Evolutionary conservation across 2,113 vertebrate genomes (phyloP).

Genomic region (Drymodes brunneopygia): DNA sequence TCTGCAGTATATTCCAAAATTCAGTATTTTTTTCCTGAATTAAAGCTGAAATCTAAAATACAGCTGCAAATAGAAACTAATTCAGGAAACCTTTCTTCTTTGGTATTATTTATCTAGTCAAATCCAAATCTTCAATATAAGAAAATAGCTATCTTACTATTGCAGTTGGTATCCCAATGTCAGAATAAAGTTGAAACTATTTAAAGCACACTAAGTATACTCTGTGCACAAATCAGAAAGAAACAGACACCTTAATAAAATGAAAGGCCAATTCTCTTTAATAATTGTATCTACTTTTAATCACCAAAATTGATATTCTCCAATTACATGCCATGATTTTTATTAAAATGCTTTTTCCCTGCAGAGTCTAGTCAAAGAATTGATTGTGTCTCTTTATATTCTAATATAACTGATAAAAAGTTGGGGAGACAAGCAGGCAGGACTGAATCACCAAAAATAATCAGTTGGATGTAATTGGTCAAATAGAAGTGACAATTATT

Average conservation of each 20-base stretch:
- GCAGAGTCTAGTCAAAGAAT: background rate
- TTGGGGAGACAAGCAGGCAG: background rate
- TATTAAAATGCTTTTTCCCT: background rate
- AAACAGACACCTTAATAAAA: background rate
- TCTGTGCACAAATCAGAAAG: background rate
- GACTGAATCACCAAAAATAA: background rate
- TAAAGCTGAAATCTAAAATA: background rate
- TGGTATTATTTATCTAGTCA: background rate
- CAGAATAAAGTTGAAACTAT: background rate
- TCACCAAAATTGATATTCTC: background rate
- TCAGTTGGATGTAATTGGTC: background rate
- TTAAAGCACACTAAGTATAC: background rate
- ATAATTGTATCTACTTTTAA: background rate
- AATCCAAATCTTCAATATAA: background rate
- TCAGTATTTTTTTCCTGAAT: background rate
- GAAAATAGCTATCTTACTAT: background rate
- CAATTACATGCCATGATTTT: background rate
- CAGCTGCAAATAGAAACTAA: background rate
- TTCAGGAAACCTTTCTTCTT: background rate
- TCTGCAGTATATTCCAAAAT: background rate
- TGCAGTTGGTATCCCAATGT: background rate
- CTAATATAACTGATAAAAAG: background rate
- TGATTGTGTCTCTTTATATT: background rate
- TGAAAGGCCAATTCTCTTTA: background rate
- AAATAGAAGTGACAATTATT: background rate